Conservation (phyloP, 2,113 vertebrate genomes). For the Quiscalus mexicanus region DNA sequence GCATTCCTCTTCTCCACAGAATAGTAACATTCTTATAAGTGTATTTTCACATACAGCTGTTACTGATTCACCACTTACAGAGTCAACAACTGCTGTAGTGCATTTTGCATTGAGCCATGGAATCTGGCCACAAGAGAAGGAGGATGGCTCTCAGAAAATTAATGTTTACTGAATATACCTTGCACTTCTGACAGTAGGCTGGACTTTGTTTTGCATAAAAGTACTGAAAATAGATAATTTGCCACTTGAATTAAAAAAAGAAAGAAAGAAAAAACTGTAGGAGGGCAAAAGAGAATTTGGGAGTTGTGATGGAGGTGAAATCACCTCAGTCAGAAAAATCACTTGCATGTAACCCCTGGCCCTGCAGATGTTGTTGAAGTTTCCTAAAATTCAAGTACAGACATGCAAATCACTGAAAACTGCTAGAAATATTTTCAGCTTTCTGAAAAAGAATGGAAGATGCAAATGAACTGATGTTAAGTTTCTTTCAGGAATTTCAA, state of each 20-base stretch:
- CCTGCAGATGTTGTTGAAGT: not conserved
- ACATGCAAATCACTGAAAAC: not conserved
- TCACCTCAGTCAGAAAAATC: not conserved
- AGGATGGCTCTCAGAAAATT: not conserved
- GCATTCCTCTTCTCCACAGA: constrained; percentile 4
- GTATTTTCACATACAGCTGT: constrained; percentile 6
- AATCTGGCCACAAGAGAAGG: not conserved
- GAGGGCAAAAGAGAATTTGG: not conserved
- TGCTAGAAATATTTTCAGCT: not conserved
- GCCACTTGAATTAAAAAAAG: not conserved
- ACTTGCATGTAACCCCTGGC: not conserved
- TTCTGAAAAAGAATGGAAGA: not conserved
- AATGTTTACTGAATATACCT: not conserved
- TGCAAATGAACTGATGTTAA: not conserved
- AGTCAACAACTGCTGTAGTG: not conserved
- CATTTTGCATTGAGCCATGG: not conserved
- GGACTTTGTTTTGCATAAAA: not conserved
- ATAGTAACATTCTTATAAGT: not conserved
- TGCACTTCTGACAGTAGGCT: not conserved
- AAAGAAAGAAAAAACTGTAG: not conserved
- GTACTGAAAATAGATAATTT: not conserved
- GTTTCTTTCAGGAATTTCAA: not conserved
- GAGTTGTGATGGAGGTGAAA: not conserved
- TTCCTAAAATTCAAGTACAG: not conserved
- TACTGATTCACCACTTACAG: not conserved